Conservation (phyloP, 1,140 invertebrate genomes). For the Diachasma alloeum region DNA sequence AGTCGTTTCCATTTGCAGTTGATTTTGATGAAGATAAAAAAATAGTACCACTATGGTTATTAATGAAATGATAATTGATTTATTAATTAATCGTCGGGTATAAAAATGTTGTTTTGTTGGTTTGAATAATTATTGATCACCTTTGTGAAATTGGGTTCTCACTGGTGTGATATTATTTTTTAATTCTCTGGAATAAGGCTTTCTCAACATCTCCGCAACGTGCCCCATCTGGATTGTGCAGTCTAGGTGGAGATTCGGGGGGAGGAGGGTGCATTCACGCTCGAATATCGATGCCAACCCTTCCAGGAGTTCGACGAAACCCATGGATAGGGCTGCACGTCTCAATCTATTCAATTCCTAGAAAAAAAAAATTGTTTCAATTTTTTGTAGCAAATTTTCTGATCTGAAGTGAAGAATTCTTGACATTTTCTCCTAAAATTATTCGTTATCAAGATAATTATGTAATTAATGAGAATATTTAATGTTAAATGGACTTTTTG, state of each 20-base stretch:
- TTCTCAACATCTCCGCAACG: conserved; percentile 78
- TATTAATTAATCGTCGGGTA: no score
- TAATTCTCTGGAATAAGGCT: conserved; percentile 70
- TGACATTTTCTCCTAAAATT: no score
- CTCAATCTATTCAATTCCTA: conserved; percentile 91
- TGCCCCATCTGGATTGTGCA: conserved; percentile 90
- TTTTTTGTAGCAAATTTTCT: no score
- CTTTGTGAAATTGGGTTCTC: conserved; percentile 69
- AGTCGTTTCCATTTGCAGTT: no score
- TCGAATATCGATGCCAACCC: conserved; percentile 85
- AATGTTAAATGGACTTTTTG: no score
- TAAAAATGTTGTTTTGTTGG: no score
- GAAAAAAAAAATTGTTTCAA: no score
- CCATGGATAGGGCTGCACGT: conserved; percentile 87
- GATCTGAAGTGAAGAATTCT: conserved; percentile 28
- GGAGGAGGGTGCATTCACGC: conserved; percentile 84
- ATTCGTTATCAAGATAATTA: no score
- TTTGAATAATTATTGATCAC: conserved; percentile 22
- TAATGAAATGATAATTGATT: no score
- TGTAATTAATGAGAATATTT: no score
- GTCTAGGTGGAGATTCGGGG: conserved; percentile 83
- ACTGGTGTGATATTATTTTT: conserved; percentile 73
- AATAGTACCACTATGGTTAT: no score
- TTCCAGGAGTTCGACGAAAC: conserved; percentile 82
- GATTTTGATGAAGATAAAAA: no score